Evolutionary conservation across 2,888 invertebrate genomes (phyloP), one percentile per base, ranked within the genome.

Genomic region (Cataglyphis cursor): DNA sequence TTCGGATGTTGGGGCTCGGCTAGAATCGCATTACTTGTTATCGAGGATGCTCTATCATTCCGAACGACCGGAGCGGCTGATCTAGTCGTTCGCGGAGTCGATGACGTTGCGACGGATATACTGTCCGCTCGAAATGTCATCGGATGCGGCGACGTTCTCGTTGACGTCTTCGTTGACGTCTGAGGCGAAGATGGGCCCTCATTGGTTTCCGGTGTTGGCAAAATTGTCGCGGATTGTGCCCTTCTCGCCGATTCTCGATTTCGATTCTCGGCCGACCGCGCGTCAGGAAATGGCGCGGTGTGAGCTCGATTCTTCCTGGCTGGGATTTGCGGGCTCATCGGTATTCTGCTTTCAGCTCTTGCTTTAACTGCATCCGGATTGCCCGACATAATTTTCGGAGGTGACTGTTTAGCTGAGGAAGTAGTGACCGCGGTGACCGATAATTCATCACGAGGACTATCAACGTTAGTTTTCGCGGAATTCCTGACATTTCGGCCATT

Each of bases 281-380:
- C 82, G 10, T 76, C 86, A 28, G 89, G 85, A 82, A 92, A 92
- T 61, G 92, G 91, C 9, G 91, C 92, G 0, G 92, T 91, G 15
- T 93, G 92, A 18, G 92, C 88, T 15, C 93, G 93, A 86, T 94
- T 91, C 57, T 91, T 93, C 24, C 94, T 91, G 0, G 68, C 74
- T 2, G 94, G 94, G 6, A 90, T 91, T 78, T 90, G 91, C 3
- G 94, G 94, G 82, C 92, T 94, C 18, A 81, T 81, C 18, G 86
- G 62, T 15, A 24, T 35, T 24, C 51, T 76, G 9, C 65, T 8
- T 9, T 59, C 21, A 21, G n/a, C n/a, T 51, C 48, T 51, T 2
- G n/a, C 15, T n/a, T 51, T 51, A n/a, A 51, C 8, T n/a, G 21
- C 0, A 6, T 54, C 31, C 21, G 8, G 51, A 28, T 72, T 21